Conservation (phyloP, 2,888 invertebrate species). For the Heliothis peltigera region DNA sequence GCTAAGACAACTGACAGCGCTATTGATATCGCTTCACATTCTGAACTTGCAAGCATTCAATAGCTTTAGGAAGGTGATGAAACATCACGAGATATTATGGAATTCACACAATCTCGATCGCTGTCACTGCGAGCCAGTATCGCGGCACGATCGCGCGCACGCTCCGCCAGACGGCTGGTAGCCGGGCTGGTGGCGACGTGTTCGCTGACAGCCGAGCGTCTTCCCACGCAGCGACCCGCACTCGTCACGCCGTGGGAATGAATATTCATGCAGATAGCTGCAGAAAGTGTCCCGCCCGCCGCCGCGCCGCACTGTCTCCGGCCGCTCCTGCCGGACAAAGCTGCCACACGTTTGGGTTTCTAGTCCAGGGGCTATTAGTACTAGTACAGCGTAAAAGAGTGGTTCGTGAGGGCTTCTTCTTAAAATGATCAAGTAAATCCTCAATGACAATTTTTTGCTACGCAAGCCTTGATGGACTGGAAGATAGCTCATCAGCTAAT, state of each 20-base stretch:
- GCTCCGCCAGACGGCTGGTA: constrained; percentile 24
- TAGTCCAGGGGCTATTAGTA: no score
- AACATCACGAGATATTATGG: neutral
- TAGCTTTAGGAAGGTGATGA: no score
- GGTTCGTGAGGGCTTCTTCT: no score
- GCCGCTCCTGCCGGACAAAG: no score
- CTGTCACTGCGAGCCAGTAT: constrained; percentile 26
- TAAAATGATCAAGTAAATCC: no score
- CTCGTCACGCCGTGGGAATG: constrained; percentile 63
- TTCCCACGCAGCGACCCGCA: constrained; percentile 42
- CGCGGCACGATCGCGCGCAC: constrained; percentile 43
- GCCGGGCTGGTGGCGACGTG: constrained; percentile 20
- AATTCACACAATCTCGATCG: constrained; percentile 14
- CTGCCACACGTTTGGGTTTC: no score
- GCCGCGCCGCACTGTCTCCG: neutral
- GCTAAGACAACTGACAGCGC: neutral
- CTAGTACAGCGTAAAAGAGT: neutral
- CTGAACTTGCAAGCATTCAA: no score
- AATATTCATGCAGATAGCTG: constrained; percentile 62
- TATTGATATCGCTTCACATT: neutral
- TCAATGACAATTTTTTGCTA: no score
- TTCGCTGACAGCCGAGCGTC: constrained; percentile 28
- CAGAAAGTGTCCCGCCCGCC: constrained; percentile 37
- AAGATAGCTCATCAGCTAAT: no score
- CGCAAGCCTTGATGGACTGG: no score